phyloP scores from a whole-genome alignment of 2,888 invertebrate species.

The Tricholauxania praeusta region DNA sequence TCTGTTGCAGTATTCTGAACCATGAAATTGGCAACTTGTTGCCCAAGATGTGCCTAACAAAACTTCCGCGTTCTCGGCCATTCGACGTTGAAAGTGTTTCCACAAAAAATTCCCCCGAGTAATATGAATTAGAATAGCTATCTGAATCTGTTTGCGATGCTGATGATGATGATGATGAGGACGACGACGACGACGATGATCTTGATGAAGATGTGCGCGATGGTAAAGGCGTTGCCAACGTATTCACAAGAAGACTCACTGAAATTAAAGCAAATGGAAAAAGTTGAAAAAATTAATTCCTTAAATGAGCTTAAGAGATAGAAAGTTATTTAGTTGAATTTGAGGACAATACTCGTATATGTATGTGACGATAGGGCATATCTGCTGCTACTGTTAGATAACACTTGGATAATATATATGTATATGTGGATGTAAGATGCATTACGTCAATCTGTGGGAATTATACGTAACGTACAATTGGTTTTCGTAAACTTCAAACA shows the following conservation, averaged over 20 bases:
- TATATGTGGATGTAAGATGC: no score
- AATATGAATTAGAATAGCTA: conserved; percentile 37
- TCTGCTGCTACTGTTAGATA: no score
- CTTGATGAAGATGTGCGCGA: conserved; percentile 13
- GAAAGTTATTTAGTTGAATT: no score
- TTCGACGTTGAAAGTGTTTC: conserved; percentile 53
- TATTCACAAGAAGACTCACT: conserved; percentile 42
- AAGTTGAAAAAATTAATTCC: neutral
- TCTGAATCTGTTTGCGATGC: conserved; percentile 33
- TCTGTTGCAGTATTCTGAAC: conserved; percentile 52
- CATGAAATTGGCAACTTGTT: conserved; percentile 60
- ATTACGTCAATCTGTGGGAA: no score
- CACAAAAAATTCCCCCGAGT: conserved; percentile 55
- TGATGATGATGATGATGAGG: conserved; percentile 15
- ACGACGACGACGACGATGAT: conserved; percentile 31
- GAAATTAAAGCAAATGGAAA: conserved; percentile 19
- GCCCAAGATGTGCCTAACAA: conserved; percentile 53
- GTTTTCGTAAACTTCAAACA: no score
- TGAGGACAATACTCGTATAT: no score
- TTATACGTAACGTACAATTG: no score
- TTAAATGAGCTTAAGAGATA: no score
- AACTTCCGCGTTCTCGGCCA: conserved; percentile 55
- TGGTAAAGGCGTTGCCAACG: conserved; percentile 25
- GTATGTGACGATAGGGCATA: no score
- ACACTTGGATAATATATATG: no score